phyloP scores from a whole-genome alignment of 2,888 invertebrate genomes.

The Imbricaverruca yamaguchii region DNA sequence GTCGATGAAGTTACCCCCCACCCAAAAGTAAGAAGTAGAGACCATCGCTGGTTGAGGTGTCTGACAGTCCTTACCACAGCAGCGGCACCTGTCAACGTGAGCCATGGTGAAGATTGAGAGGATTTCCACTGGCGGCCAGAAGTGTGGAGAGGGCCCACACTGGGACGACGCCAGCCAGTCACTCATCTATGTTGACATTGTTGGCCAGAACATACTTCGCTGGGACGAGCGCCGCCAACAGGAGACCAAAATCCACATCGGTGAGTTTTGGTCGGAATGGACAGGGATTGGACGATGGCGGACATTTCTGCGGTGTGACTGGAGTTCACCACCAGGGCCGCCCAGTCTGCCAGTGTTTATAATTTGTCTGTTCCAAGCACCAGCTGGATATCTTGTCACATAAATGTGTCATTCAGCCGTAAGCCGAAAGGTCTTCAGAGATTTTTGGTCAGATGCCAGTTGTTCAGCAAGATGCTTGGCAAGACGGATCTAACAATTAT shows the following conservation, averaged over 20 bases:
- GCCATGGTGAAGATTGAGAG: background rate
- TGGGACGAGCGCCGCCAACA: constrained; percentile 38
- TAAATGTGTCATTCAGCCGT: too few relatives aligned
- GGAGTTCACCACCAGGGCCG: background rate
- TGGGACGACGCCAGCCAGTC: constrained; percentile 55
- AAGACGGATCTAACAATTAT: too few relatives aligned
- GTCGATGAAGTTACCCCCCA: too few relatives aligned
- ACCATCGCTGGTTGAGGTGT: too few relatives aligned
- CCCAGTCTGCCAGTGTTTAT: background rate
- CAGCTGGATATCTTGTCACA: too few relatives aligned
- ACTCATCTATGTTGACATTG: constrained; percentile 59
- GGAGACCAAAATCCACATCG: background rate
- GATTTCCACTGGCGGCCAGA: background rate
- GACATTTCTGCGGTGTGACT: background rate
- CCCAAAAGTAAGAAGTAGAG: too few relatives aligned
- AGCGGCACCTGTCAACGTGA: background rate
- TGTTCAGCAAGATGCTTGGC: too few relatives aligned
- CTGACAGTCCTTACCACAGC: too few relatives aligned
- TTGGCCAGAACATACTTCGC: constrained; percentile 49
- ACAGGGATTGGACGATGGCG: too few relatives aligned
- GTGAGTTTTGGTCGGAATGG: background rate
- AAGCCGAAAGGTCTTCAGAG: too few relatives aligned
- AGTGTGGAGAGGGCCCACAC: constrained; percentile 60
- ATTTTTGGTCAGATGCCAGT: too few relatives aligned
- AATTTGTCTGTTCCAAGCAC: background rate